Percentiles rank a stretch among this genome's conserved stretches.
These are phyloP conservation scores for Cochlearius cochlearius DNA, from an alignment of 2,113 vertebrate genomes.

Conservation along the genomic window DNA sequence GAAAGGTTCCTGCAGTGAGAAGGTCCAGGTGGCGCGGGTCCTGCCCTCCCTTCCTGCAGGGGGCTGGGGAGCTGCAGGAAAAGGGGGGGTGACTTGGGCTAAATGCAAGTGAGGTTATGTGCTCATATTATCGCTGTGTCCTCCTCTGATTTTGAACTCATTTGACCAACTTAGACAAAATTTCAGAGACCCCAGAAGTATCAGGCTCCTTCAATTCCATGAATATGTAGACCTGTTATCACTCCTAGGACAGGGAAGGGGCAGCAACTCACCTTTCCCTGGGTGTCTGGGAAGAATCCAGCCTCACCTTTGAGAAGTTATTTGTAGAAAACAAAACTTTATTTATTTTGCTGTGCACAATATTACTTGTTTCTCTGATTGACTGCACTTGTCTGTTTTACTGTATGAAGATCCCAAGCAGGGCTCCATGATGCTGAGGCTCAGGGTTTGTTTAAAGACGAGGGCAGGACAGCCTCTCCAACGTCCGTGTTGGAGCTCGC, in stretches of 20 bases:
- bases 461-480: background rate
- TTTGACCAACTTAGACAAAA: background rate
- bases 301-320: background rate
- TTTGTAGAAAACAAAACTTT: background rate
- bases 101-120: background rate
- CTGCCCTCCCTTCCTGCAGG: background rate
- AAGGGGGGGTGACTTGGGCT: background rate
- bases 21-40: background rate
- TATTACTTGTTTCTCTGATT: background rate
- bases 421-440: background rate
- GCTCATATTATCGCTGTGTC: background rate
- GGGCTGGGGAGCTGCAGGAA: background rate
- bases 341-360: background rate
- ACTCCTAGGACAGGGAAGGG: background rate
- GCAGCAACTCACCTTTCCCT: background rate
- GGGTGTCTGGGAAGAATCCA: background rate
- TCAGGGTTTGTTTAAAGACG: background rate
- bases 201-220: background rate
- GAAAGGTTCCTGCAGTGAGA: background rate
- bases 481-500: accelerated
- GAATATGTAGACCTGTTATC: background rate
- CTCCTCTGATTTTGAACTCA: background rate
- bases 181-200: background rate
- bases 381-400: background rate
- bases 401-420: background rate